Percentiles rank a stretch among this genome's conserved stretches.
These are phyloP conservation scores for Euura saliciscinereae DNA, from an alignment of 1,140 invertebrate species.

Conservation along the genomic window DNA sequence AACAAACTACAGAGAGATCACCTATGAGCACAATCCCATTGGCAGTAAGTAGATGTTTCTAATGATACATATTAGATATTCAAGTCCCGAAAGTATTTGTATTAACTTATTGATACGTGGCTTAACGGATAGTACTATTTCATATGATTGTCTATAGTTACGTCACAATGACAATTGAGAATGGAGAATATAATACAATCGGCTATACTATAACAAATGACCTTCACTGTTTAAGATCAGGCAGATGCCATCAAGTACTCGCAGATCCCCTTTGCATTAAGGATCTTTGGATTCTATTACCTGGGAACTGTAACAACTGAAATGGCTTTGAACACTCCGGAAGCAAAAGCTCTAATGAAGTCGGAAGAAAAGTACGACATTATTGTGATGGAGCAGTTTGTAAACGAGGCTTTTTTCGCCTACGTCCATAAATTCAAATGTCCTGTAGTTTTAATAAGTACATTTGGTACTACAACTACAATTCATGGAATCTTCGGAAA, in stretches of 20 bases:
- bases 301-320: neutral
- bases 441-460: constrained; percentile 50
- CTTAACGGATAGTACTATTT: too few species aligned
- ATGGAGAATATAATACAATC: too few species aligned
- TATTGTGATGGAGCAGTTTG: constrained; percentile 54
- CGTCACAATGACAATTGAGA: too few species aligned
- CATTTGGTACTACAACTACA: constrained; percentile 25
- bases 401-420: constrained; percentile 54
- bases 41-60: too few species aligned
- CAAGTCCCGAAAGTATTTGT: too few species aligned
- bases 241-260: too few species aligned
- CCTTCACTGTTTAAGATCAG: too few species aligned
- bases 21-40: too few species aligned
- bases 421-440: constrained; percentile 42
- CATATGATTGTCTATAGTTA: too few species aligned
- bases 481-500: neutral
- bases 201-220: too few species aligned
- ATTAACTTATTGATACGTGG: too few species aligned
- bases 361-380: constrained; percentile 53
- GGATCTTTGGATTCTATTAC: neutral
- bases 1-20: neutral
- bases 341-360: neutral
- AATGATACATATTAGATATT: too few species aligned
- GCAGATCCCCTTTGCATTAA: neutral
- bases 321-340: neutral